Percentiles rank a stretch among this genome's conserved stretches.
Conservation (phyloP, 2,797 vertebrate genomes). For the Siniperca undulata region DNA sequence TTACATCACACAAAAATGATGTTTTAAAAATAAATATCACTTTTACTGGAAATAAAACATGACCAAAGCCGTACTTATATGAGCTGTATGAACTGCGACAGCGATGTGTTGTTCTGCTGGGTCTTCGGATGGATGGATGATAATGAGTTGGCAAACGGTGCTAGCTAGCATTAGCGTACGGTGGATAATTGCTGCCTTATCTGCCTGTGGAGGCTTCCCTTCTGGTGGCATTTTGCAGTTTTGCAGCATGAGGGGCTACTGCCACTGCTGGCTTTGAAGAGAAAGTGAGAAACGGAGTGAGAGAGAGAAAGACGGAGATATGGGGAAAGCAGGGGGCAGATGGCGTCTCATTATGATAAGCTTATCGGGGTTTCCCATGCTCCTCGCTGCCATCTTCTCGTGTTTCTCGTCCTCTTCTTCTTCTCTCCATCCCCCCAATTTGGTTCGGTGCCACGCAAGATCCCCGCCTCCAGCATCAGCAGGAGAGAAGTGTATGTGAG, state of each 20-base stretch:
- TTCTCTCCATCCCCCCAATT: background rate
- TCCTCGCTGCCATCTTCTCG: slow-evolving; percentile 28
- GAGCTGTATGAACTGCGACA: background rate
- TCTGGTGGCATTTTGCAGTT: slow-evolving; percentile 40
- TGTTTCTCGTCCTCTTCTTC: slow-evolving; percentile 22
- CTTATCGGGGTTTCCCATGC: slow-evolving; percentile 65
- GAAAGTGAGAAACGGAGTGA: no score
- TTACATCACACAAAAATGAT: background rate
- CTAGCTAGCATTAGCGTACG: slow-evolving; percentile 11
- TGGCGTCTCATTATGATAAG: slow-evolving; percentile 48
- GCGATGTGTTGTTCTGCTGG: background rate
- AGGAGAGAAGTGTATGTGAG: background rate
- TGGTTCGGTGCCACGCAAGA: slow-evolving; percentile 16
- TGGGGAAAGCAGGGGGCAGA: slow-evolving; percentile 4
- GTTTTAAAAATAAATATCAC: background rate
- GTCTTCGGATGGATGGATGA: background rate
- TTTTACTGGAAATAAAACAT: background rate
- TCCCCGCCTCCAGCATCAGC: slow-evolving; percentile 24
- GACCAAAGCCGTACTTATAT: fast-evolving
- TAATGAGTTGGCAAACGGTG: slow-evolving; percentile 22
- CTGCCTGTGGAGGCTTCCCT: slow-evolving; percentile 37
- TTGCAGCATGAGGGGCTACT: slow-evolving; percentile 15
- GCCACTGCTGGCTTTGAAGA: slow-evolving; percentile 29
- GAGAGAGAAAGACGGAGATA: slow-evolving; percentile 1
- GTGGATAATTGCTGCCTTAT: slow-evolving; percentile 51